phyloP scores from a whole-genome alignment of 2,888 invertebrate genomes.

The Actias luna region DNA sequence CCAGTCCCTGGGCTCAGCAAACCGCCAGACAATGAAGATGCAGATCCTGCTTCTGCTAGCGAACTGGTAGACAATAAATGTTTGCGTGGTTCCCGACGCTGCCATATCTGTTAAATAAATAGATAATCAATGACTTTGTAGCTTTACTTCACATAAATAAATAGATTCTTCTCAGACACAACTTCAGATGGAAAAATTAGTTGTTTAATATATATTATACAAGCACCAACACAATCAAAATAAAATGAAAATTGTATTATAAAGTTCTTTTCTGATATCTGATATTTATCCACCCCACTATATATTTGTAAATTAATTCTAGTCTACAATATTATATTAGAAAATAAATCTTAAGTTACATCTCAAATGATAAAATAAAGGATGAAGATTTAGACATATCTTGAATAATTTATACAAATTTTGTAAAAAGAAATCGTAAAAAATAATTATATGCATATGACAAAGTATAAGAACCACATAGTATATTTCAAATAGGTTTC shows the following conservation, averaged over 20 bases:
- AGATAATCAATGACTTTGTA: neutral
- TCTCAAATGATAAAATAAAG: too few species aligned
- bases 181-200: neutral
- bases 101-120: conserved; percentile 85
- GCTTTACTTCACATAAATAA: too few species aligned
- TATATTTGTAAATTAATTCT: too few species aligned
- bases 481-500: neutral
- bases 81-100: conserved; percentile 91
- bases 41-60: conserved; percentile 91
- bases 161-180: too few species aligned
- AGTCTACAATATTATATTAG: too few species aligned
- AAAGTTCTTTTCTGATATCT: too few species aligned
- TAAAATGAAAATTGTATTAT: too few species aligned
- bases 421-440: neutral
- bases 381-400: too few species aligned
- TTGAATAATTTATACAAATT: neutral
- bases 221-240: too few species aligned
- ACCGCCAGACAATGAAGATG: conserved; percentile 91
- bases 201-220: neutral
- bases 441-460: too few species aligned
- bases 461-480: neutral
- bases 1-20: conserved; percentile 91
- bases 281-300: too few species aligned
- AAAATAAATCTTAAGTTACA: too few species aligned
- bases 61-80: conserved; percentile 93